Conservation (phyloP, 2,888 invertebrate species). For the Pristionchus maxplancki region DNA sequence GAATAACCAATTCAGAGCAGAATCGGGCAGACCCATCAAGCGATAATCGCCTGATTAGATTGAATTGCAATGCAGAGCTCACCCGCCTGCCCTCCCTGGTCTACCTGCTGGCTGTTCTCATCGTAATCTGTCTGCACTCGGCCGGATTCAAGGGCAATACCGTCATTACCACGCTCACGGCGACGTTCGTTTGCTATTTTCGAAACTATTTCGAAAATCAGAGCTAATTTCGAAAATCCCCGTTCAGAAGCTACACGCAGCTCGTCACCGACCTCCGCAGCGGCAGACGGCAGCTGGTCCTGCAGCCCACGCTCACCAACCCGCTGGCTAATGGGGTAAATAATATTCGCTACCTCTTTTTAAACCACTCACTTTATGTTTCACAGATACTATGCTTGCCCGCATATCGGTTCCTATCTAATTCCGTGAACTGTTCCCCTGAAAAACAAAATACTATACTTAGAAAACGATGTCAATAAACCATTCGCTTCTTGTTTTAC, state of each 20-base stretch:
- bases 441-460: no score
- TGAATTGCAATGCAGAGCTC: background rate
- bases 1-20: no score
- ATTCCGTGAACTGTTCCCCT: no score
- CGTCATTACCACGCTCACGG: background rate
- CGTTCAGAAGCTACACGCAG: slow-evolving; percentile 6
- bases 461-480: no score
- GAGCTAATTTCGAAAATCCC: no score
- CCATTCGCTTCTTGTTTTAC: no score
- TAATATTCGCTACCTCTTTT: background rate
- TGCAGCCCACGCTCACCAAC: slow-evolving; percentile 1
- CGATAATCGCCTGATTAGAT: no score
- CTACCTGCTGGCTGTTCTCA: background rate
- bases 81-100: background rate
- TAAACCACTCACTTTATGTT: no score
- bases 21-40: no score
- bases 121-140: background rate
- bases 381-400: background rate
- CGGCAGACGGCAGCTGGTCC: background rate
- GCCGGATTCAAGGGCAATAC: slow-evolving; percentile 28
- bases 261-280: slow-evolving; percentile 5
- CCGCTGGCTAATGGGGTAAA: background rate
- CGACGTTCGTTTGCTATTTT: background rate
- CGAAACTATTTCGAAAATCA: no score
- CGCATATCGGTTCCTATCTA: background rate